Conservation (phyloP, 2,888 invertebrate species). For the Eilema caniola region DNA sequence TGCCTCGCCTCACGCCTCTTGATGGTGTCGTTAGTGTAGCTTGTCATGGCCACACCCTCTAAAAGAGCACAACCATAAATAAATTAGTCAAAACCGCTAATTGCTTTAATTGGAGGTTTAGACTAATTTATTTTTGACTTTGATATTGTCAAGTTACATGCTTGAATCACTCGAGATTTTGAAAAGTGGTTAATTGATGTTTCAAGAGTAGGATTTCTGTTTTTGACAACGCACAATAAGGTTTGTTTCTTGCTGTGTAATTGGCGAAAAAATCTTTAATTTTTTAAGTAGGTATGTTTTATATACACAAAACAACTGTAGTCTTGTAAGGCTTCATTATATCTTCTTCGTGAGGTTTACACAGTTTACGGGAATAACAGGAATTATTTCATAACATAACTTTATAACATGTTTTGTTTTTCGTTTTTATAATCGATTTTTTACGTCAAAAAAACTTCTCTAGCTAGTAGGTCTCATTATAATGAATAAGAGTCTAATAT, state of each 20-base stretch:
- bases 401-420: background rate
- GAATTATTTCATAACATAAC: background rate
- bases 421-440: background rate
- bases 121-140: background rate
- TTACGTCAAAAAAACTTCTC: background rate
- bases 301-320: background rate
- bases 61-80: no score
- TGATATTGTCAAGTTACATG: background rate
- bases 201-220: background rate
- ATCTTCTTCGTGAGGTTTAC: background rate
- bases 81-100: no score
- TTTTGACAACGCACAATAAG: background rate
- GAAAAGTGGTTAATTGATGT: background rate
- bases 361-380: background rate
- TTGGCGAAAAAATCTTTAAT: background rate
- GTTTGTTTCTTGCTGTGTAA: background rate
- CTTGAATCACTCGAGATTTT: background rate
- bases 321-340: background rate
- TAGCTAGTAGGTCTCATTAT: background rate
- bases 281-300: background rate
- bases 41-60: no score
- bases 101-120: no score
- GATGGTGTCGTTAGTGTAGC: no score
- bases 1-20: no score
- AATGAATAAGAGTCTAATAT: background rate